Base-by-base conservation (phyloP, 2,888 invertebrate genomes). In the Meiosimyza platycephala region DNA sequence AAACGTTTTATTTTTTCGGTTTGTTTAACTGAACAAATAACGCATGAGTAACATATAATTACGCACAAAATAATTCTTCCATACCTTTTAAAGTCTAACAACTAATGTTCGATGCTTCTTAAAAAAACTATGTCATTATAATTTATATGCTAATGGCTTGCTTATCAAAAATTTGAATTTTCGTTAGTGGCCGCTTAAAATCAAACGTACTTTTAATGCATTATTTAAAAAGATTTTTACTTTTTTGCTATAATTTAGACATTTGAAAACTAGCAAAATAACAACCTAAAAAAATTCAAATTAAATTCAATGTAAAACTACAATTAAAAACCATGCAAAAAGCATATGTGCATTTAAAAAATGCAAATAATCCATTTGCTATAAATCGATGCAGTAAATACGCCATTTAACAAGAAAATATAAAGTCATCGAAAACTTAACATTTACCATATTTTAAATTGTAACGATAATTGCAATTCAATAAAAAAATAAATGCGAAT, bases 191-290 rank as follows among this genome's bases (percentile, higher is more conserved):
- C 9, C 40, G 40, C 40, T 40, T 1, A 6, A 40, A 40, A 40
- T 40, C 9, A 40, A 40, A 9, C 40, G 40, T 9, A 9, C 9
- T 40, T 40, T 40, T 40, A 9, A 9, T 9, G 9, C 40, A 40
- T 40, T 40, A 9, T 40, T 40, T 9, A 2, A 40, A 40, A 40
- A 40, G 9, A 40, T 9, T 40, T 40, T 40, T 40, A 40, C 9
- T 40, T 40, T 40, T 40, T 40, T 40, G 6, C 66, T 76, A 73
- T 73, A 72, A 76, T 4, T 28, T 28, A 63, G 66, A 71, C 69
- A 74, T 71, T 74, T 6, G 71, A 75, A 74, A 75, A 74, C 54
- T 62, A 54, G 15, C 51, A 15, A 72, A 72, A 60, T 72, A 54
- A 66, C 33, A 66, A 28, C 33, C 15, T 64, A 64, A 67, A 66